These are phyloP conservation scores for Chouioia cunea DNA, from an alignment of 2,888 invertebrate genomes.

Conservation along the genomic window DNA sequence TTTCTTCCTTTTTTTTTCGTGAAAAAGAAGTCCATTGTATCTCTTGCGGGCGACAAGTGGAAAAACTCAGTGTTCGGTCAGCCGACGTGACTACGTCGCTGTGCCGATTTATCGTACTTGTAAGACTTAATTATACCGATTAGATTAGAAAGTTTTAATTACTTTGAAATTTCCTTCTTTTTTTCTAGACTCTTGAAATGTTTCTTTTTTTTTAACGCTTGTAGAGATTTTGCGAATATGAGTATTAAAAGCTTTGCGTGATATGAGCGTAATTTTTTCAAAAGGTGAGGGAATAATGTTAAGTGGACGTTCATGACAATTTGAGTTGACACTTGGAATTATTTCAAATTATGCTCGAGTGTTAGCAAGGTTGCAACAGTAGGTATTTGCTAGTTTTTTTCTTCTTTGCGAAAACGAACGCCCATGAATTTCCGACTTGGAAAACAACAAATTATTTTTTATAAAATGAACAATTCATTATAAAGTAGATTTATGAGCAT, in stretches of 20 bases:
- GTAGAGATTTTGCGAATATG: too few relatives aligned
- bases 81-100: constrained; percentile 4
- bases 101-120: background rate
- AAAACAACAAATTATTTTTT: too few relatives aligned
- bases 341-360: too few relatives aligned
- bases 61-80: constrained; percentile 11
- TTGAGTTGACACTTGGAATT: constrained; percentile 14
- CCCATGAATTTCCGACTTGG: too few relatives aligned
- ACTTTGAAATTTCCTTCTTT: background rate
- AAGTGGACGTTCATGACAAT: constrained; percentile 12
- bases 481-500: background rate
- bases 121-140: constrained; percentile 10
- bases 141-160: constrained; percentile 20
- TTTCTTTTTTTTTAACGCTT: too few relatives aligned
- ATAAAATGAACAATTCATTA: background rate
- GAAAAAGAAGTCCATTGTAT: background rate
- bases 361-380: too few relatives aligned
- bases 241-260: too few relatives aligned
- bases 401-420: too few relatives aligned
- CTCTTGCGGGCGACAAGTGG: constrained; percentile 14
- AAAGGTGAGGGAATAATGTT: constrained; percentile 10
- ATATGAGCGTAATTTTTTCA: background rate
- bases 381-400: too few relatives aligned
- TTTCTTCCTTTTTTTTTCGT: too few relatives aligned
- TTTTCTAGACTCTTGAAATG: too few relatives aligned